Percentiles rank a stretch among this genome's conserved stretches.
These are phyloP conservation scores for Babylonia areolata DNA, from an alignment of 1,140 invertebrate species.

Conservation along the genomic window DNA sequence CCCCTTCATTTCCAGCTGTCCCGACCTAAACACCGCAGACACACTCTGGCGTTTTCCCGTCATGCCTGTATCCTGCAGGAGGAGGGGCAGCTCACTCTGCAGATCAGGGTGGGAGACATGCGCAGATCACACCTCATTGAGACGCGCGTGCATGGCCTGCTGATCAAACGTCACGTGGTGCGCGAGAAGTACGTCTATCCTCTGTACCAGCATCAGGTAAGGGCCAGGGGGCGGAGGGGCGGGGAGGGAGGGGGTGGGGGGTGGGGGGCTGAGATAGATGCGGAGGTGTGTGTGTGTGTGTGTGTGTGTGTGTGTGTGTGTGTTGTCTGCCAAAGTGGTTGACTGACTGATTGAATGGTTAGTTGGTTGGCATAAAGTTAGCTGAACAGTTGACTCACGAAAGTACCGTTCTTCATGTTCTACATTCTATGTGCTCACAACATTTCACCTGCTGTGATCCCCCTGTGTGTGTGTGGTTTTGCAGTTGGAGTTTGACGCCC, in stretches of 20 bases:
- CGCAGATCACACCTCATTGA: conserved; percentile 65
- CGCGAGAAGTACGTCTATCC: conserved; percentile 62
- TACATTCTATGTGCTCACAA: no score
- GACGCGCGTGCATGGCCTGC: conserved; percentile 81
- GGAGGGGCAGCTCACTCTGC: conserved; percentile 86
- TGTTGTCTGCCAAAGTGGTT: no score
- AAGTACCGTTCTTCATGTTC: no score
- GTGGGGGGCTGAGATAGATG: no score
- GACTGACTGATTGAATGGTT: no score
- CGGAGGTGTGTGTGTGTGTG: not conserved
- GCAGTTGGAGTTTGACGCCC: conserved; percentile 81
- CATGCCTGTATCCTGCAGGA: conserved; percentile 78
- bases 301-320: no score
- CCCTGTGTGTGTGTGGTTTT: not conserved
- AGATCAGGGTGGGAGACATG: conserved; percentile 72
- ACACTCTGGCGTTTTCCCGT: conserved; percentile 70
- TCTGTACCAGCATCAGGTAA: conserved; percentile 54
- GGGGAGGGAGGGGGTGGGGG: no score
- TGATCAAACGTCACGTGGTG: conserved; percentile 62
- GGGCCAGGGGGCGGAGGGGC: no score
- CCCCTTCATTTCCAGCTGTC: conserved; percentile 52
- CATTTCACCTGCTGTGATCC: no score
- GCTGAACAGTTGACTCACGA: no score
- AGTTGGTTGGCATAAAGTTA: no score
- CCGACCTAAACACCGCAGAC: conserved; percentile 66